Percentiles rank a stretch among this genome's conserved stretches.
Conservation (phyloP, 2,113 vertebrate genomes). For the Aptenodytes patagonicus region DNA sequence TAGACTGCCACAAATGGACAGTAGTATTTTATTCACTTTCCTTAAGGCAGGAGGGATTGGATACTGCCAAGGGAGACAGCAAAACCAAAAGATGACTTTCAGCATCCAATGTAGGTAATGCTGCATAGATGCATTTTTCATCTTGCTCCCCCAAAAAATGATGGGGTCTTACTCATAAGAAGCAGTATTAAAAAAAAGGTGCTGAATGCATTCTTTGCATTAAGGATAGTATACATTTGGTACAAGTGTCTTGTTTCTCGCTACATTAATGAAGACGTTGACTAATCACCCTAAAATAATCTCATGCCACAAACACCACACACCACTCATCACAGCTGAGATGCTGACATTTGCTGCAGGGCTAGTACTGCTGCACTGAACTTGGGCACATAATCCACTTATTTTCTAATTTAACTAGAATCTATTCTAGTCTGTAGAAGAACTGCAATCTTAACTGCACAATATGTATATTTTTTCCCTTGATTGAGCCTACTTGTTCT, state of each 20-base stretch:
- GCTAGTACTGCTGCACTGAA: neutral
- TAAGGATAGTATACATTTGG: neutral
- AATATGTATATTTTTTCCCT: constrained; percentile 56
- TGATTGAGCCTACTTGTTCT: constrained; percentile 64
- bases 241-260: neutral
- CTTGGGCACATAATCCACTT: neutral
- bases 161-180: neutral
- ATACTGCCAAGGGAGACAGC: neutral
- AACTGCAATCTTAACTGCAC: constrained; percentile 46
- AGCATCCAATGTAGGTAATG: neutral
- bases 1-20: neutral
- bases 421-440: constrained; percentile 30
- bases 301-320: neutral
- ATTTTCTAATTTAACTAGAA: constrained; percentile 45
- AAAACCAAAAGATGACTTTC: neutral
- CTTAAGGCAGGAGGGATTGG: neutral
- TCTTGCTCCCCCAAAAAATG: neutral
- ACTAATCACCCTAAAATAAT: constrained; percentile 13
- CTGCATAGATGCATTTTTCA: neutral
- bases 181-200: fast-evolving
- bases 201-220: neutral
- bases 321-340: neutral
- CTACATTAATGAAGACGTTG: neutral
- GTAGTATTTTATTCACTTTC: neutral
- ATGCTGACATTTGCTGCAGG: constrained; percentile 1